These are phyloP conservation scores for Neogobius melanostomus DNA, from an alignment of 2,113 vertebrate genomes.

Conservation along the genomic window DNA sequence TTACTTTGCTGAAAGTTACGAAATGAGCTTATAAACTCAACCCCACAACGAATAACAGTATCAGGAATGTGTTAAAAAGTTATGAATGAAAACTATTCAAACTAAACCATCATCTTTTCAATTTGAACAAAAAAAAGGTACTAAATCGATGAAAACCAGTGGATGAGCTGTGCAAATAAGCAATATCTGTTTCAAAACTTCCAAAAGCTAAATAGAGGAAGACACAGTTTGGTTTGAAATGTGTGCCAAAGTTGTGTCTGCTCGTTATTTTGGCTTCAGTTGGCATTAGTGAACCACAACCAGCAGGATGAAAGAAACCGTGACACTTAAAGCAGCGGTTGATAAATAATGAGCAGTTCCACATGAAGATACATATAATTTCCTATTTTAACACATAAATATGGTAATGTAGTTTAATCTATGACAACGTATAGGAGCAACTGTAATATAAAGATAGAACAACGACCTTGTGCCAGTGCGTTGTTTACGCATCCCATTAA, in stretches of 20 bases:
- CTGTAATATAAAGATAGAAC: no score
- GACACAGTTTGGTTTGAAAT: background rate
- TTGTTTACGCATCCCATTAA: background rate
- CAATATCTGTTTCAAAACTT: background rate
- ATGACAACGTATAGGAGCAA: background rate
- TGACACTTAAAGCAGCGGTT: background rate
- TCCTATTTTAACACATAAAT: background rate
- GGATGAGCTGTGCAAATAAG: no score
- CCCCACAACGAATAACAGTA: no score
- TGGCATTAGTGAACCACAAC: background rate
- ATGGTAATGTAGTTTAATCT: background rate
- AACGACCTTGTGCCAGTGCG: no score
- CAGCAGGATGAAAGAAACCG: background rate
- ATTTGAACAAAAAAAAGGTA: no score
- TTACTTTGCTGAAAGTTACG: no score
- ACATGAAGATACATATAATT: background rate
- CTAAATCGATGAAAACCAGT: no score
- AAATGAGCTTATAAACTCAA: no score
- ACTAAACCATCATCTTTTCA: no score
- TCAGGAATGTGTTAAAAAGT: no score
- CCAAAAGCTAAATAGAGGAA: background rate
- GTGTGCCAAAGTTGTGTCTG: background rate
- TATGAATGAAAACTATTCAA: no score
- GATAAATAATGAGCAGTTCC: background rate
- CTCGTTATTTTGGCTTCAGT: background rate